These are phyloP conservation scores for Lucinisca nassula DNA, from an alignment of 2,888 invertebrate genomes.

Conservation along the genomic window DNA sequence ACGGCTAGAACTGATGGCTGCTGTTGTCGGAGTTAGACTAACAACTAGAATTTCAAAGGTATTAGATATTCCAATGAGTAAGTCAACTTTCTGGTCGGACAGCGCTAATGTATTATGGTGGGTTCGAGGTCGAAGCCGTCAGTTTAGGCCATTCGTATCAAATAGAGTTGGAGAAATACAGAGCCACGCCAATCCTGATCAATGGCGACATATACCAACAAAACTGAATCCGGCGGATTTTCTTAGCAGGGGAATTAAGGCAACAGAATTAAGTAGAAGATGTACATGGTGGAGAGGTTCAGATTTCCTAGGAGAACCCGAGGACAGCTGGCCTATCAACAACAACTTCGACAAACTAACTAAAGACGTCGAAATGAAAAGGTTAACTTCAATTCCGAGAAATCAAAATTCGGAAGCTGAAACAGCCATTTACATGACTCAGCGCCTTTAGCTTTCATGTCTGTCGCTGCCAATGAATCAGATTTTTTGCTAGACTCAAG, in stretches of 20 bases:
- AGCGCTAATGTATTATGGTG: no score
- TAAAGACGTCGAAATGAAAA: neutral
- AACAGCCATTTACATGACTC: neutral
- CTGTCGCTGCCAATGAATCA: neutral
- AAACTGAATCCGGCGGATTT: neutral
- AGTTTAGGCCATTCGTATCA: conserved; percentile 60
- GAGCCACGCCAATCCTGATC: neutral
- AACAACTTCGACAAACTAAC: no score
- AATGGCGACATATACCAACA: conserved; percentile 18
- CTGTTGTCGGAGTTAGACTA: conserved; percentile 28
- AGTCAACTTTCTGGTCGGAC: conserved; percentile 40
- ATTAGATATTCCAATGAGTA: conserved; percentile 6
- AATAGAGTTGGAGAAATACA: conserved; percentile 63
- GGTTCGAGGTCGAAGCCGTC: conserved; percentile 43
- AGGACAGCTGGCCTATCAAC: conserved; percentile 8
- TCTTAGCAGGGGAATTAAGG: conserved; percentile 2
- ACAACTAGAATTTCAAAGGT: conserved; percentile 3
- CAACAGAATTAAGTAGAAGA: neutral
- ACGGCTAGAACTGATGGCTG: conserved; percentile 55
- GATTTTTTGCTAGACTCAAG: neutral
- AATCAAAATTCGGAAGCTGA: neutral
- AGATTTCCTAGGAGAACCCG: neutral
- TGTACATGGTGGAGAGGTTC: conserved; percentile 18
- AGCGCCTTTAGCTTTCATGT: neutral
- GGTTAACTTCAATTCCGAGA: neutral